Percentiles rank a stretch among this genome's conserved stretches.
These are phyloP conservation scores for Ochotona curzoniae DNA, from an alignment of 2,113 vertebrate species.

Conservation along the genomic window DNA sequence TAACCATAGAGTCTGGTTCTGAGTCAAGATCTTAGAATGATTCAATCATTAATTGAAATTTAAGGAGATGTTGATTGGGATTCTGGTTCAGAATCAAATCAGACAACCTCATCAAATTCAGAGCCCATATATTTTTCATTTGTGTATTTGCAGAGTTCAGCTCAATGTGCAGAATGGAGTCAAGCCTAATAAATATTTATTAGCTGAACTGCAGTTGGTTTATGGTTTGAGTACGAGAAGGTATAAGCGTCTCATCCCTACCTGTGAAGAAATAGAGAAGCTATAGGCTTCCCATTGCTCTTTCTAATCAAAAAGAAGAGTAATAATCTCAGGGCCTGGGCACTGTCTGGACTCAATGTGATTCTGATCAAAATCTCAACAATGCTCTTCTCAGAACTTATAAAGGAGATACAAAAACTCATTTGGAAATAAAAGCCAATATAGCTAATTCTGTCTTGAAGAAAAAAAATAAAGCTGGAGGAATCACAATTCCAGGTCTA, in stretches of 20 bases:
- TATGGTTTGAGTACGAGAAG: conserved; percentile 12
- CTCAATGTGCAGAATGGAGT: background rate
- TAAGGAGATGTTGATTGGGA: conserved; percentile 44
- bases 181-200: conserved; percentile 41
- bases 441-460: too few species aligned
- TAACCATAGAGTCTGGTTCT: background rate
- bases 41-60: conserved; percentile 32
- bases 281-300: background rate
- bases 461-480: too few species aligned
- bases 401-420: too few species aligned
- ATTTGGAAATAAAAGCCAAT: too few species aligned
- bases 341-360: background rate
- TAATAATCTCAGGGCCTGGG: background rate
- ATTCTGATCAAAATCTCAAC: too few species aligned
- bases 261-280: background rate
- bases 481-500: too few species aligned
- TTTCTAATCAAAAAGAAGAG: background rate
- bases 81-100: conserved; percentile 7
- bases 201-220: conserved; percentile 39
- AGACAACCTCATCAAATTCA: conserved; percentile 17
- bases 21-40: conserved; percentile 38
- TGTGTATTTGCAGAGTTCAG: background rate
- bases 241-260: background rate
- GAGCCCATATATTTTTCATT: background rate
- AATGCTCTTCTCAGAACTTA: too few species aligned